Base-by-base conservation (phyloP, 2,113 vertebrate genomes). In the Vireo altiloquus region DNA sequence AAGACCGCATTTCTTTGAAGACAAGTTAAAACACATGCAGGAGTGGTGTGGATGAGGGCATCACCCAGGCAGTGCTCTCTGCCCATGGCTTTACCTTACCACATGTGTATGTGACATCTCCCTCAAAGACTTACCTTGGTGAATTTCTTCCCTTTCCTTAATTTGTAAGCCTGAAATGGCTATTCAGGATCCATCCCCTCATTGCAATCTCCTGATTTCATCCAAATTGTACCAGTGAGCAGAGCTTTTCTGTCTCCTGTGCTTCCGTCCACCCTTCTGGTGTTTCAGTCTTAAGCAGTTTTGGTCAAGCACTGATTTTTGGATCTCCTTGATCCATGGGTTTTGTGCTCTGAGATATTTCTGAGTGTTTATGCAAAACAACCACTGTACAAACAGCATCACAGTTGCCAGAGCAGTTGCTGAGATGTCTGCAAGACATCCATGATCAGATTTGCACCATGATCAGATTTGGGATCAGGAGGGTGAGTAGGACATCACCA, bases 91-190 rank as follows among this genome's bases (percentile, higher is more conserved):
- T 82, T 60, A 42, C 30, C 31, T 70, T 72, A 28, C 28, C 71
- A 40, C 1, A 3, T 13, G 20, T 7, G 12, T 15, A 6, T 2
- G 5, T 7, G 19, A n/a, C 23, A 37, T 39, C 6, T 87, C 24
- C 25, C 12, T 71, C 39, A 46, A 78, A 56, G 39, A 78, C 80
- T 57, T 54, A 24, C 12, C 24, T 54, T 53, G 15, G 15, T 65
- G 28, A 37, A 44, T 80, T 80, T 83, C 35, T 88, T 40, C 19
- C 49, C 13, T 90, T 87, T 61, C 30, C 27, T 40, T 33, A 20
- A 28, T 83, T 80, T 46, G 12, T 74, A 44, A 86, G 2, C 8
- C 31, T 74, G 63, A 50, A 79, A 69, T 20, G 18, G 24, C 19
- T 71, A 15, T 54, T 63, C 44, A 59, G 56, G 23, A 50, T 50